A percentile compares a stretch with the other conserved stretches of the same genome.
These are phyloP conservation scores for Cheirogaleus medius DNA, from an alignment of 2,113 vertebrate genomes.

Conservation along the genomic window DNA sequence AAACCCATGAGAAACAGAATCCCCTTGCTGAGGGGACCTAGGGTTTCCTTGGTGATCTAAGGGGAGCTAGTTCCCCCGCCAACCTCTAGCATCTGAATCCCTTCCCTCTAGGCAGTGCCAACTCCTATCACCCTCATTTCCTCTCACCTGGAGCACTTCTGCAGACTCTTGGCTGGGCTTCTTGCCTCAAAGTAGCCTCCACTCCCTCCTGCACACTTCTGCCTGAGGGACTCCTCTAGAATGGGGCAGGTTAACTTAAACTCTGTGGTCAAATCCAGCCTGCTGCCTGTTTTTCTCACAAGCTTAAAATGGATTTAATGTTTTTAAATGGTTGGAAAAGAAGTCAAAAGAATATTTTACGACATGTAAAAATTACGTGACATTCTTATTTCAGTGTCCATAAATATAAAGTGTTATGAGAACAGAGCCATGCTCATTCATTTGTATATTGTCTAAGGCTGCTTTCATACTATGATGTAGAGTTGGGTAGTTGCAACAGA, in stretches of 20 bases:
- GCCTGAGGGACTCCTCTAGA: neutral
- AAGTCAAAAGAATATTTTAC: neutral
- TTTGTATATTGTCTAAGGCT: neutral
- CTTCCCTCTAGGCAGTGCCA: neutral
- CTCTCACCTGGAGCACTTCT: neutral
- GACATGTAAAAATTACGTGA: neutral
- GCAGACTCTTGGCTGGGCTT: neutral
- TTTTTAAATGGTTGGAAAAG: slow-evolving; percentile 25
- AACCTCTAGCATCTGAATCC: neutral
- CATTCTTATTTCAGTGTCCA: neutral
- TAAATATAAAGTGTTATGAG: neutral
- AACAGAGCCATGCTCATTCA: neutral
- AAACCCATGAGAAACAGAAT: neutral
- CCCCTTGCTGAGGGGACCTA: neutral
- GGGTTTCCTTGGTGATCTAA: neutral
- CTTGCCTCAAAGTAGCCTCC: neutral
- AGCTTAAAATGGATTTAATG: neutral
- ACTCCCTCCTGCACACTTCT: neutral
- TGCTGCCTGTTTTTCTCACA: neutral
- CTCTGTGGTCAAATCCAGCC: neutral
- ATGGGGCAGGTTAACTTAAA: neutral
- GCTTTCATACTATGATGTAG: neutral
- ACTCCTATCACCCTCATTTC: neutral
- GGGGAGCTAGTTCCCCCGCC: neutral
- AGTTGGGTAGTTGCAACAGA: neutral